Conservation (phyloP, 2,888 invertebrate genomes). For the Tenthredo distinguenda region DNA sequence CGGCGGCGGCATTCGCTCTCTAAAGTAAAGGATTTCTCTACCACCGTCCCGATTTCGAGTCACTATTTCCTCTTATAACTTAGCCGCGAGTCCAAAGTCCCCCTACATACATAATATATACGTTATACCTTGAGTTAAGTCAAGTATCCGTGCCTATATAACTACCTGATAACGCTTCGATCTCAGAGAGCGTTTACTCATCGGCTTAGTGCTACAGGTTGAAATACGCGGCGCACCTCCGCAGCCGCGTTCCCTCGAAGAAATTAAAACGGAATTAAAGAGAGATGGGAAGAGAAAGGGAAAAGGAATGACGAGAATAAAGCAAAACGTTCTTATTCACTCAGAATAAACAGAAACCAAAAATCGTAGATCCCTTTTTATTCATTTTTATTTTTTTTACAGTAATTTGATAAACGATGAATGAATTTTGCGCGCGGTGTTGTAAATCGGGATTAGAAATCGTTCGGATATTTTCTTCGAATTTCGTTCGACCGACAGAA, state of each 20-base stretch:
- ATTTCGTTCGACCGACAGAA: constrained; percentile 67
- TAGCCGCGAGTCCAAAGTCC: constrained; percentile 13
- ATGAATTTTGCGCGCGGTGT: background rate
- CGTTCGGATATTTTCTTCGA: constrained; percentile 5
- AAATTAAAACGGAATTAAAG: constrained; percentile 26
- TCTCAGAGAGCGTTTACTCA: constrained; percentile 38
- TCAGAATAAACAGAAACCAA: background rate
- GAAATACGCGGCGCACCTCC: constrained; percentile 11
- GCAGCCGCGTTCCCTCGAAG: background rate
- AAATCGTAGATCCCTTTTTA: no score
- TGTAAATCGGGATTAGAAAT: constrained; percentile 15
- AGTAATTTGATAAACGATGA: background rate
- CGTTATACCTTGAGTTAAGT: background rate
- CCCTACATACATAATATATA: constrained; percentile 10
- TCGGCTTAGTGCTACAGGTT: constrained; percentile 34
- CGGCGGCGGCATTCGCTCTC: constrained; percentile 37
- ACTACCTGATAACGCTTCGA: constrained; percentile 47
- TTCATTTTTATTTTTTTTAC: background rate
- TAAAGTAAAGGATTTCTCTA: constrained; percentile 23
- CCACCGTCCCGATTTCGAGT: constrained; percentile 30
- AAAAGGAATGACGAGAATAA: background rate
- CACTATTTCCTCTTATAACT: constrained; percentile 28
- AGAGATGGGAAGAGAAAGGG: background rate
- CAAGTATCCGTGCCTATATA: constrained; percentile 31
- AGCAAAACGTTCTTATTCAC: background rate